Evolutionary conservation across 2,888 invertebrate genomes (phyloP), one percentile per base, ranked within the genome.

Genomic region (Ochlodes sylvanus): DNA sequence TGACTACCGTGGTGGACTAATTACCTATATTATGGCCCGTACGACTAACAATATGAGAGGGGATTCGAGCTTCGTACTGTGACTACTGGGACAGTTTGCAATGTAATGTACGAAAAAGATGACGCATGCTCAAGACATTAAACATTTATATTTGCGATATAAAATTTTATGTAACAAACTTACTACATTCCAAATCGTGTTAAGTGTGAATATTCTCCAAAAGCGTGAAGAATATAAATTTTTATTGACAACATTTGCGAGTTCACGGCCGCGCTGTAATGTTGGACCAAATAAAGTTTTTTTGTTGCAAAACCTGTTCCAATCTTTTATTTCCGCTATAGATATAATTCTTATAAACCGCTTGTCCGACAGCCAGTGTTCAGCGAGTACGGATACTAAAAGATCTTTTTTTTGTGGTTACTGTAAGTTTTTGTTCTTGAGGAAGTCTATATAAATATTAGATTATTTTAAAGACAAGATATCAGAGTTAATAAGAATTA

Each of bases 301-400:
- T 63, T 63, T 54, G 38, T 60, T 60, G 32, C 21, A 58, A 50
- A 66, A 66, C 65, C 58, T 41, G 65, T 58, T 58, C 17, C 41
- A 34, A 65, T 50, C 27, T 41, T 47, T 65, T 65, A 34, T 58
- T 50, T 47, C 50, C 41, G 34, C 38, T 44, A 57, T n/a, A 58
- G 21, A 50, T 58, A 50, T 57, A 65, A 65, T 58, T 63, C 34
- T 57, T 19, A 19, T n/a, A 1, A n/a, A 17, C 42, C 52, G 7
- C 17, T 32, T 42, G 54, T 63, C 10, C 3, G 0, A 38, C 38
- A 2, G 19, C 3, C 9, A 38, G 19, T 3, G 1, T n/a, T n/a
- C n/a, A 27, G 27, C 5, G 27, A 4, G 27, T 27, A 27, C n/a
- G n/a, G 27, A 27, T 27, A 27, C 5, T 2, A 27, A 27, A 27